Base-by-base conservation (phyloP, 2,797 vertebrate genomes). In the Microctenopoma stevenorrisi region DNA sequence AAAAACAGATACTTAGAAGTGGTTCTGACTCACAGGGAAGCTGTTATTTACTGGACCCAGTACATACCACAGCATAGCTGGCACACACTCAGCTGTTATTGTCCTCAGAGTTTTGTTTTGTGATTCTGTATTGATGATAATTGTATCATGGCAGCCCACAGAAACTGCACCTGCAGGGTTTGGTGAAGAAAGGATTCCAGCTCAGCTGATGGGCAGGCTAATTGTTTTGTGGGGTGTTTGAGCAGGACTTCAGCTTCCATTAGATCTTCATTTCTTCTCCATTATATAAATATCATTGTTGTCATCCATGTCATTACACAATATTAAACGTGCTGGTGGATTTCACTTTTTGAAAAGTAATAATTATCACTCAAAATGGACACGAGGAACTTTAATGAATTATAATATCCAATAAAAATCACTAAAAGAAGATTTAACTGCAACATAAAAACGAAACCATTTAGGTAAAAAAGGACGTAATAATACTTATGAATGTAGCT, bases 1-100 rank as follows among this genome's bases (percentile, higher is more conserved):
- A 50, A n/a, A 7, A 26, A 15, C 10, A 53, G 28, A 15, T 49
- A 22, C 40, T 15, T 37, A 53, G 14, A 46, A 40, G 18, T 22
- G 44, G 35, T 68, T 65, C 47, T 61, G 28, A 47, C 14, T 25
- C 47, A 37, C 43, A 43, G 18, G 51, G 60, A 68, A 48, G 28
- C 18, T 40, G 15, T 9, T 22, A 22, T 9, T 78, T 38, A 51
- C 54, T 57, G 43, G 62, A 67, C 33, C 30, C 18, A 43, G 52
- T 25, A 4, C 0, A 12, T 22, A 15, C 26, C 37, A 11, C 22
- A 33, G 28, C 53, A 64, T 22, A 28, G 15, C 25, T 47, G 64
- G 26, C 58, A 43, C 11, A 4, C 16, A 33, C 51, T 28, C 38
- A 50, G 14, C 3, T 22, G 48, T 28, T 59, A 25, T 48, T 64